A percentile compares a stretch with the other conserved stretches of the same genome.
These are phyloP conservation scores for Scaptodrosophila lebanonensis DNA, from an alignment of 1,140 invertebrate genomes.

Conservation along the genomic window DNA sequence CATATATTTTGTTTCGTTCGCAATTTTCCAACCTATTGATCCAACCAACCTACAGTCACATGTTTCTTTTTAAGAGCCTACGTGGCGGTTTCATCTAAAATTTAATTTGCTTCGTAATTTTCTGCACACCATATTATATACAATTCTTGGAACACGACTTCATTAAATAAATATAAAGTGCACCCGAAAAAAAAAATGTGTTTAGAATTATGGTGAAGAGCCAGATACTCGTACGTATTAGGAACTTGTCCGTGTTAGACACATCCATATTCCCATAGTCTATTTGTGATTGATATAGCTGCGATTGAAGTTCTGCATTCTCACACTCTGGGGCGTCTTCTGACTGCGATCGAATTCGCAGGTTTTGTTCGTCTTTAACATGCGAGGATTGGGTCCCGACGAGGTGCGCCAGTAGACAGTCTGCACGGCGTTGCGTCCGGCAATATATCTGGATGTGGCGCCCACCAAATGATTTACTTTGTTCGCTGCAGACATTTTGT, in stretches of 20 bases:
- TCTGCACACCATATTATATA: too few relatives aligned
- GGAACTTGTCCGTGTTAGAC: conserved; percentile 36
- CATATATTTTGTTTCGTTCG: too few relatives aligned
- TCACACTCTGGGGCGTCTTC: conserved; percentile 43
- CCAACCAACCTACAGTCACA: too few relatives aligned
- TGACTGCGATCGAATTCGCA: conserved; percentile 79
- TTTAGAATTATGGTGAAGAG: too few relatives aligned
- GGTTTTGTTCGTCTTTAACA: conserved; percentile 81
- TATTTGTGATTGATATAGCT: conserved; percentile 36
- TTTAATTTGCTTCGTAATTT: too few relatives aligned
- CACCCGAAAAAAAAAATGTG: too few relatives aligned
- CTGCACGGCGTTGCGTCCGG: conserved; percentile 83
- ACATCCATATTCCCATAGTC: not conserved
- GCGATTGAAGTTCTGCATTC: conserved; percentile 50
- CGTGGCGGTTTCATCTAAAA: too few relatives aligned
- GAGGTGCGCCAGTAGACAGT: conserved; percentile 84
- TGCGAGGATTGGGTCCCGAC: conserved; percentile 77
- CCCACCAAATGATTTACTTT: conserved; percentile 79
- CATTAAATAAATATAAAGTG: too few relatives aligned
- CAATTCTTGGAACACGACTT: too few relatives aligned
- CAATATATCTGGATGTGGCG: conserved; percentile 82
- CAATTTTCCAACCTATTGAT: too few relatives aligned
- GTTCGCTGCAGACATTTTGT: conserved; percentile 71
- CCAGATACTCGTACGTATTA: conserved; percentile 12
- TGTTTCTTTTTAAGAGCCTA: too few relatives aligned